These are phyloP conservation scores for Antheraea assamensis DNA, from an alignment of 2,888 invertebrate species.

Conservation along the genomic window DNA sequence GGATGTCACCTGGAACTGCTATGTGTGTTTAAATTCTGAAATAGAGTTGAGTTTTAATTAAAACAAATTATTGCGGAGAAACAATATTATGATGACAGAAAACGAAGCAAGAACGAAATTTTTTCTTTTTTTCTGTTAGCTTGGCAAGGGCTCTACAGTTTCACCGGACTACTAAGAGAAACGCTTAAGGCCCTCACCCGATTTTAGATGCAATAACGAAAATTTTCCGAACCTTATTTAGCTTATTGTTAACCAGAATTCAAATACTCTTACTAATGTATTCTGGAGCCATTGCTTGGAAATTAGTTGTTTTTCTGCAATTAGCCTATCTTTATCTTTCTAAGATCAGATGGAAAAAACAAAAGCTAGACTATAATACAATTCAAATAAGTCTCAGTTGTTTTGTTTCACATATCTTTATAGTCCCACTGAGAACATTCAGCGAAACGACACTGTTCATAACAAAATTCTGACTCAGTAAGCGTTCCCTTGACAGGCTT, in stretches of 20 bases:
- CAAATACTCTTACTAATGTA: not conserved
- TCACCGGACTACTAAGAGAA: too few relatives aligned
- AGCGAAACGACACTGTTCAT: not conserved
- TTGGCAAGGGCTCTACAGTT: too few relatives aligned
- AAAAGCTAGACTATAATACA: not conserved
- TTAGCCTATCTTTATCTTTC: not conserved
- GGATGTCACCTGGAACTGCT: too few relatives aligned
- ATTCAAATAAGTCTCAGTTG: not conserved
- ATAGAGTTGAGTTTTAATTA: too few relatives aligned
- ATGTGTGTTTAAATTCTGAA: too few relatives aligned
- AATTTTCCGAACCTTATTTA: not conserved
- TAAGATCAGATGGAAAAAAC: not conserved
- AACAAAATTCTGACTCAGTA: not conserved
- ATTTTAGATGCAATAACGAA: too few relatives aligned
- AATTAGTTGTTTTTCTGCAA: not conserved
- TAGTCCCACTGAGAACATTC: not conserved
- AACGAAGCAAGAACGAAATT: too few relatives aligned
- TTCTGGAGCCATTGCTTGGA: not conserved
- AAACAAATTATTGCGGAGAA: not conserved
- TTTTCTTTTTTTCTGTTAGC: too few relatives aligned
- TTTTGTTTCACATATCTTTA: constrained; percentile 3
- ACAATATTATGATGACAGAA: too few relatives aligned
- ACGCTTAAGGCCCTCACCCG: too few relatives aligned
- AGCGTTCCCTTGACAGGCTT: not conserved
- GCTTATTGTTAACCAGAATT: not conserved